phyloP scores from a whole-genome alignment of 2,797 vertebrate species.

The Tangara arthus region DNA sequence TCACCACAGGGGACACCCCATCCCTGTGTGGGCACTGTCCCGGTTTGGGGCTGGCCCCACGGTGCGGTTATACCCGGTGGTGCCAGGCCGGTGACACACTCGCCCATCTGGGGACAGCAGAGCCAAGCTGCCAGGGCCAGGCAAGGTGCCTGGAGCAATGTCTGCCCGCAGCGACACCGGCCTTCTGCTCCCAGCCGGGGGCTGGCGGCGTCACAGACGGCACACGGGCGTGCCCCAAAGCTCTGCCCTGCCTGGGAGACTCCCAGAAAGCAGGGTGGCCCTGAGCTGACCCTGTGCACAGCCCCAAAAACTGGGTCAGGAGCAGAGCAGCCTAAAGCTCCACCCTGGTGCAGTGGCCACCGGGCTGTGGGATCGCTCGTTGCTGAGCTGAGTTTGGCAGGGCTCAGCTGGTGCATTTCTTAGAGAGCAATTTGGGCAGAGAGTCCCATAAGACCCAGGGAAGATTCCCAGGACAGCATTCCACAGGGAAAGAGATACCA shows the following conservation, averaged over 20 bases:
- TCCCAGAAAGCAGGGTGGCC: not conserved
- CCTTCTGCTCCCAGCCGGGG: not conserved
- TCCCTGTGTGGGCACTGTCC: accelerated
- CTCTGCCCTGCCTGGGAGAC: not conserved
- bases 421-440: not conserved
- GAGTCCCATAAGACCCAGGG: not conserved
- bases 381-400: not conserved
- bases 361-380: accelerated
- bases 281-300: not conserved
- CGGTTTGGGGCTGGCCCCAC: accelerated
- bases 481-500: not conserved
- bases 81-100: not conserved
- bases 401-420: not conserved
- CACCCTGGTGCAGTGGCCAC: not conserved
- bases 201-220: not conserved
- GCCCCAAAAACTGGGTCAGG: not conserved
- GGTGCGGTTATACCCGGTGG: accelerated
- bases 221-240: not conserved
- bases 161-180: not conserved
- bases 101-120: not conserved
- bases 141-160: not conserved
- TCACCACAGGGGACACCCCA: not conserved
- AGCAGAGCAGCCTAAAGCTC: not conserved
- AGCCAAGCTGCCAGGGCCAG: not conserved
- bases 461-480: not conserved